Evolutionary conservation across 2,888 invertebrate genomes (phyloP), one percentile per base, ranked within the genome.

Genomic region (Cyrtodaria siliqua): DNA sequence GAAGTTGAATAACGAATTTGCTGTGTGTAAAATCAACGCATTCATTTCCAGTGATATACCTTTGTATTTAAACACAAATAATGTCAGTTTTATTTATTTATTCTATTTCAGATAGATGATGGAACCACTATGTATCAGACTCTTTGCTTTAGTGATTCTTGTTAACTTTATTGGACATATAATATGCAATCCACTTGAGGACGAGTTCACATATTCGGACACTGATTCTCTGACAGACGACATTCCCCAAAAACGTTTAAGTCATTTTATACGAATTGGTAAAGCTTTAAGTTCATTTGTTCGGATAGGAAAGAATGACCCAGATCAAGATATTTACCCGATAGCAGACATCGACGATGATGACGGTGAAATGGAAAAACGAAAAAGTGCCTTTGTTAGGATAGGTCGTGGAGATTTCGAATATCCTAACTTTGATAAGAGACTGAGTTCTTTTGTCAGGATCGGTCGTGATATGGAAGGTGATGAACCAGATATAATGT

Each of bases 271-370:
- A 9, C 74, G 82, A 55, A 81, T 84, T 55, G 82, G 82, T 2
- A 63, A 76, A 59, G 76, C 76, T 27, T 33, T 78, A 26, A 83
- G 83, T 61, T 81, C 80, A 9, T 85, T 85, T 44, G 74, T 85
- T 14, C 63, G 85, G 40, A 85, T 85, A 20, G 85, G 85, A 18
- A 74, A 71, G 49, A 53, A 63, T 12, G 26, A 52, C 57, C 73
- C 69, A 18, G 60, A 62, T 20, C 47, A 60, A 42, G 52, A 23
- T 16, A 24, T 61, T 53, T 61, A 55, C 24, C 33, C 33, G 12
- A 23, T 40, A 40, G 6, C 44, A 16, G 60, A 49, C 18, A 23
- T 49, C 2, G 29, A 44, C 2, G 63, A 38, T 20, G 38, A 56
- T 2, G 72, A 55, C n/a, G 55, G 61, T 24, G 67, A 61, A 8